Percentiles rank a stretch among this genome's conserved stretches.
Evolutionary conservation across 2,888 invertebrate species (phyloP).

Genomic region (Silvanus unidentatus): DNA sequence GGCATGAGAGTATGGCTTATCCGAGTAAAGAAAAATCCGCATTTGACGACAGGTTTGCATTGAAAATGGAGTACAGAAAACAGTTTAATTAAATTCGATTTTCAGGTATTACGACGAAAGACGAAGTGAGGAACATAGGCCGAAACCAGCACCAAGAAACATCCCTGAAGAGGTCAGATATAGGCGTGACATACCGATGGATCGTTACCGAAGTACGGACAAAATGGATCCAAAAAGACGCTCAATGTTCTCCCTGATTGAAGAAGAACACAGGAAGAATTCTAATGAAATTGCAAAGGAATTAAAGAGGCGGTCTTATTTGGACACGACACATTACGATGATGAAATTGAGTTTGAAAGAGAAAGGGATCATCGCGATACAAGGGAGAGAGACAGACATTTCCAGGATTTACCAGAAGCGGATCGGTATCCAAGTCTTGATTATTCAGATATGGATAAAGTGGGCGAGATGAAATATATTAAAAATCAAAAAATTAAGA

Average conservation of each 20-base stretch:
- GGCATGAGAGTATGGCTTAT: conserved; percentile 23
- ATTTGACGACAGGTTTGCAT: not conserved
- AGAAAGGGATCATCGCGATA: conserved; percentile 22
- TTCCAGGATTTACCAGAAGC: conserved; percentile 38
- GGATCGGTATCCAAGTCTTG: conserved; percentile 18
- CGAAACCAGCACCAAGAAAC: conserved; percentile 38
- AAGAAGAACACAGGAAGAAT: conserved; percentile 46
- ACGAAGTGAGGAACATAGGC: conserved; percentile 25
- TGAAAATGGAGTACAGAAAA: no score
- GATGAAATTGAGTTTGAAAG: conserved; percentile 28
- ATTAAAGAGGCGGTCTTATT: conserved; percentile 46
- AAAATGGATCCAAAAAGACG: conserved; percentile 43
- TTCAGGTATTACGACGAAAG: conserved; percentile 29
- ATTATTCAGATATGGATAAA: conserved; percentile 34
- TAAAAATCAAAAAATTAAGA: conserved; percentile 35
- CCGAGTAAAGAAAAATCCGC: not conserved
- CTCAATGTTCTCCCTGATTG: conserved; percentile 45
- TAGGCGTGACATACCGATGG: conserved; percentile 23
- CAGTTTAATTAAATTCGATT: no score
- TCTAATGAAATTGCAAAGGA: conserved; percentile 49
- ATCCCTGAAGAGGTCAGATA: conserved; percentile 33
- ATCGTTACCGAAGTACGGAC: conserved; percentile 31
- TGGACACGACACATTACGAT: conserved; percentile 36
- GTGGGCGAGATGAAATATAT: conserved; percentile 30
- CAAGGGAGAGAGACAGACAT: conserved; percentile 45